phyloP scores from a whole-genome alignment of 2,888 invertebrate genomes.

The Drosophila cyrtoloma region DNA sequence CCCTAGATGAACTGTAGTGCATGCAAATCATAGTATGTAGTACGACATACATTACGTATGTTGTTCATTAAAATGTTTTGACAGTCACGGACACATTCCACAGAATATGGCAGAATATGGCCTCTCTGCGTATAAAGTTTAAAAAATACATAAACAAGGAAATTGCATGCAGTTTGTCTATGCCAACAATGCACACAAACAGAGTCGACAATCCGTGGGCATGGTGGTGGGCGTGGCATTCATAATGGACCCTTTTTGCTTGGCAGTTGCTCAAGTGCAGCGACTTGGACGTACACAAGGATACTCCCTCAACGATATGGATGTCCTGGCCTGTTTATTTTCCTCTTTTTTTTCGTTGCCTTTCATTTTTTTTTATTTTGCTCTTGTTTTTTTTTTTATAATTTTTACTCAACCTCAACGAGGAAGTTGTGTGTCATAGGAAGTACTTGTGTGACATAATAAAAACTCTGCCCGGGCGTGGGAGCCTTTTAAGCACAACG shows the following conservation, averaged over 20 bases:
- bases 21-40: not conserved
- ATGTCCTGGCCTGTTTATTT: slow-evolving; percentile 5
- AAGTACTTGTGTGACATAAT: slow-evolving; percentile 80
- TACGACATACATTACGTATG: not conserved
- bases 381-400: slow-evolving; percentile 13
- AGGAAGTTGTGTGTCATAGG: slow-evolving; percentile 75
- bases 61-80: slow-evolving; percentile 5
- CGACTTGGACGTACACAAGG: slow-evolving; percentile 23
- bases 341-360: not conserved
- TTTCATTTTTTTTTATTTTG: slow-evolving; percentile 4
- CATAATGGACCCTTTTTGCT: slow-evolving; percentile 34
- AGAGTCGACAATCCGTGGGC: slow-evolving; percentile 10
- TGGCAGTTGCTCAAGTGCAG: slow-evolving; percentile 55
- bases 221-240: slow-evolving; percentile 32
- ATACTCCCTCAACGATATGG: slow-evolving; percentile 17
- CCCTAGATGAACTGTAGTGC: not conserved
- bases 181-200: slow-evolving; percentile 22
- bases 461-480: slow-evolving; percentile 58
- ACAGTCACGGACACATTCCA: not conserved
- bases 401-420: slow-evolving; percentile 47
- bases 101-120: not conserved
- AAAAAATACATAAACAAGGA: slow-evolving; percentile 9
- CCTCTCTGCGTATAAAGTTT: not conserved
- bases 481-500: slow-evolving; percentile 33
- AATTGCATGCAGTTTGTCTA: slow-evolving; percentile 22